Conservation (phyloP, 64 coral and sea anemone genomes). For the Cladopsammia gracilis region DNA sequence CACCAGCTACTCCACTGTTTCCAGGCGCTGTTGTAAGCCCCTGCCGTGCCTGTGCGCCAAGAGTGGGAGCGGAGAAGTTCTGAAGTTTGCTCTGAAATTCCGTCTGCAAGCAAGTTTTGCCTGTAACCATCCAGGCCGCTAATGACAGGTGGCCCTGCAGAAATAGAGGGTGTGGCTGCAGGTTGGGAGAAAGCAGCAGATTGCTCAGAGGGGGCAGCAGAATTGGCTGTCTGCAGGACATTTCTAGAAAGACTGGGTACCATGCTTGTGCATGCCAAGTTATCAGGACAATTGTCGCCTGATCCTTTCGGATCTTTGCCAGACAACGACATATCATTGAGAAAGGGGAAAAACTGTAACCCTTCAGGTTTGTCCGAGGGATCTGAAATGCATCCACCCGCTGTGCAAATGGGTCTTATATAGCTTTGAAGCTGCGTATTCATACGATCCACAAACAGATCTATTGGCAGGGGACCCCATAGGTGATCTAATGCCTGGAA, state of each 20-base stretch:
- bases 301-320: constrained; percentile 48
- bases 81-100: constrained; percentile 54
- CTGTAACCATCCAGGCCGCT: constrained; percentile 64
- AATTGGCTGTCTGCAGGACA: constrained; percentile 57
- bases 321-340: constrained; percentile 44
- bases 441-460: constrained; percentile 44
- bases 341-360: constrained; percentile 51
- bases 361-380: constrained; percentile 32
- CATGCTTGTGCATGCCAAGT: constrained; percentile 50
- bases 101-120: constrained; percentile 62
- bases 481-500: constrained; percentile 29
- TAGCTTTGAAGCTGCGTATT: constrained; percentile 8
- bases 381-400: constrained; percentile 38
- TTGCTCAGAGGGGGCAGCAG: constrained; percentile 21
- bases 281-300: constrained; percentile 45
- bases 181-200: constrained; percentile 35
- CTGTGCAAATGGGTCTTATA: constrained; percentile 37
- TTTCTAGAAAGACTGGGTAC: constrained; percentile 46
- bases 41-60: constrained; percentile 24
- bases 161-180: constrained; percentile 42
- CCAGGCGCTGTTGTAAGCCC: constrained; percentile 58
- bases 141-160: constrained; percentile 8
- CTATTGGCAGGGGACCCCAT: constrained; percentile 11
- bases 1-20: constrained; percentile 54
- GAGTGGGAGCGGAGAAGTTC: constrained; percentile 39